Conservation (phyloP, 2,113 vertebrate genomes). For the Rhadina sibilatrix region DNA sequence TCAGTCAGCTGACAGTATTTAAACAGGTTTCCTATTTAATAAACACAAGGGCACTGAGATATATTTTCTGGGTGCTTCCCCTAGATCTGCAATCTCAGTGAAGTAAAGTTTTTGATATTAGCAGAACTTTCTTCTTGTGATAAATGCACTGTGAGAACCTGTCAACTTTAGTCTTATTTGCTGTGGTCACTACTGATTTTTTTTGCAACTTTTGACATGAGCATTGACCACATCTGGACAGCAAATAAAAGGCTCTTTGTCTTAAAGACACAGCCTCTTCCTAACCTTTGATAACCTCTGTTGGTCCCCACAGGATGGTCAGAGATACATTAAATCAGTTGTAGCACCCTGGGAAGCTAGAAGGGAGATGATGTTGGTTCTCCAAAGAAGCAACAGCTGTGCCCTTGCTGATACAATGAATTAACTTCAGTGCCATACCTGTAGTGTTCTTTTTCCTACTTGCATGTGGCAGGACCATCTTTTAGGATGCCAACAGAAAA, state of each 20-base stretch:
- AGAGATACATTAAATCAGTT: neutral
- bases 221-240: neutral
- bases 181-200: neutral
- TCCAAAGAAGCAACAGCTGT: neutral
- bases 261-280: neutral
- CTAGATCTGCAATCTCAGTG: neutral
- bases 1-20: conserved; percentile 39
- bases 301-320: too few species aligned
- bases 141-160: neutral
- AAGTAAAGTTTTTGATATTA: neutral
- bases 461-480: neutral
- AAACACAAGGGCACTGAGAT: conserved; percentile 40
- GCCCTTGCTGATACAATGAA: neutral
- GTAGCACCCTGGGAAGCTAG: neutral
- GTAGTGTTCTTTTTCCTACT: neutral
- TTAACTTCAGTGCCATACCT: neutral
- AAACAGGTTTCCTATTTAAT: conserved; percentile 56
- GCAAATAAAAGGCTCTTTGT: neutral
- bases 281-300: neutral
- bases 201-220: neutral
- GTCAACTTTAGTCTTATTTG: neutral
- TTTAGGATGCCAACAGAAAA: neutral
- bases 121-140: neutral
- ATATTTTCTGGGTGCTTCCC: conserved; percentile 29
- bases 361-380: rapidly evolving